A percentile compares a stretch with the other conserved stretches of the same genome.
These are phyloP conservation scores for Geothlypis trichas DNA, from an alignment of 2,113 vertebrate genomes.

Conservation along the genomic window DNA sequence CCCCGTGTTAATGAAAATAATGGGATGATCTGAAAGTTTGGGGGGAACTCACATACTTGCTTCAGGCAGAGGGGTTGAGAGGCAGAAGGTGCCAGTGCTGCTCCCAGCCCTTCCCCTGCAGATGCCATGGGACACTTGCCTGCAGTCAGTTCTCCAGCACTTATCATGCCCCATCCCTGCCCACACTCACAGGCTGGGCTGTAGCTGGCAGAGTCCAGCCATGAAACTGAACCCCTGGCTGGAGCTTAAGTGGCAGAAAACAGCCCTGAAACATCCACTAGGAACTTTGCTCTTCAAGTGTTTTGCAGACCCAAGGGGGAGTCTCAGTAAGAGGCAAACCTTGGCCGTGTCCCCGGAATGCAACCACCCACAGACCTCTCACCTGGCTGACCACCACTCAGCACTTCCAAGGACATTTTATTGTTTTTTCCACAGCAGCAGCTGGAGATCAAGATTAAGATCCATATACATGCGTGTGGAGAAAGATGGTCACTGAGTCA, in stretches of 20 bases:
- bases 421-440: background rate
- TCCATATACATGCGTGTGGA: background rate
- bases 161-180: fast-evolving
- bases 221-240: background rate
- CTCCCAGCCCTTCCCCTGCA: background rate
- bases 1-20: background rate
- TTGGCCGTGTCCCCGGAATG: background rate
- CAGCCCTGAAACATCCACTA: background rate
- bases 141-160: background rate
- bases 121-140: fast-evolving
- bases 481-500: background rate
- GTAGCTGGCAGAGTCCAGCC: background rate
- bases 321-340: background rate
- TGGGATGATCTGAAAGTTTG: background rate
- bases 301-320: background rate
- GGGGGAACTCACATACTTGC: background rate
- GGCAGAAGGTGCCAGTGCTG: background rate
- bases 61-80: background rate
- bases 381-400: background rate
- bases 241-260: background rate
- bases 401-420: background rate
- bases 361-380: background rate
- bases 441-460: background rate
- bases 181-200: background rate
- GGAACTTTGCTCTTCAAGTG: background rate